Evolutionary conservation across 2,113 vertebrate genomes (phyloP), one percentile per base, ranked within the genome.

Genomic region (Acanthisitta chloris): DNA sequence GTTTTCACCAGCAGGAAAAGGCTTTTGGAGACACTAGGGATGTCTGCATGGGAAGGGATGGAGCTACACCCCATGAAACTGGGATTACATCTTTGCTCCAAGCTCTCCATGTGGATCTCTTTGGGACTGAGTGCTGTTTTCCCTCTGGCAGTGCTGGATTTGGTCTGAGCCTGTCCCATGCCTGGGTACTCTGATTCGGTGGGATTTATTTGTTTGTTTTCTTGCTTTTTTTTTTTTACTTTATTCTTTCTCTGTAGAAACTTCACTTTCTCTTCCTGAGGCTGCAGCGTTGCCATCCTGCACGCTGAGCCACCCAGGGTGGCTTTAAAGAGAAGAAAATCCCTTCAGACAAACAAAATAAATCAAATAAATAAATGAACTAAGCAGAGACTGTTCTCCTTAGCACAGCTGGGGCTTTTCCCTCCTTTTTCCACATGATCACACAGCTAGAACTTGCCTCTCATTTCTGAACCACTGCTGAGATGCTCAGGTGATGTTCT

Each of bases 131-230:
- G 29, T 42, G 62, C 42, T 46, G 10, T 4, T 74, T 31, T 54
- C 55, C 33, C 12, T 1, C 71, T 29, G 54, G 23, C 19, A 4
- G 26, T 13, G 36, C 36, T 0, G 4, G 11, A 0, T 57, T 67
- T 2, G 4, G 5, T 11, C 48, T 8, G 24, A 73, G 34, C 83
- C 70, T 17, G 16, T 64, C 14, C 59, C 55, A 3, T 16, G 11
- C 34, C 55, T 0, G 0, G 21, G 10, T 19, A 7, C 65, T 38
- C 66, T 3, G 10, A 38, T 20, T 12, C 48, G 12, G 18, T 13
- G 28, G 13, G 14, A 6, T 66, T 88, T 0, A 5, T 54, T 71
- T 10, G 36, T 21, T 69, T 24, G 14, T 38, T 94, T 88, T 49
- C 42, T 79, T 36, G 5, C 23, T 33, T 70, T 93, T 79, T 36